Evolutionary conservation across 2,113 vertebrate species (phyloP).

Genomic region (Glaucomys volans): DNA sequence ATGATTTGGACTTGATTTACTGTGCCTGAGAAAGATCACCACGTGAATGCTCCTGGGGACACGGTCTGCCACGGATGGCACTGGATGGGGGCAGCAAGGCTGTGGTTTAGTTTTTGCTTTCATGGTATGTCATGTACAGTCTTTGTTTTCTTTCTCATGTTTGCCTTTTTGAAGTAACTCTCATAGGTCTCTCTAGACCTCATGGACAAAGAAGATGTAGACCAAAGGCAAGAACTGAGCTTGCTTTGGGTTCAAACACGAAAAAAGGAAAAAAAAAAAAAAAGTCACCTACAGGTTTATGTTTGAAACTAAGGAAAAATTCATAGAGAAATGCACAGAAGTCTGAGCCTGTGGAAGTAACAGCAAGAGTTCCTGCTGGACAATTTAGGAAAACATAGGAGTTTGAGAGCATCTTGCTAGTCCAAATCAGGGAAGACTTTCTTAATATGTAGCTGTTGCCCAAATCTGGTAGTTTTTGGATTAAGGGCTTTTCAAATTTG

Average conservation of each 20-base stretch:
- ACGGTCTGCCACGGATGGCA: not conserved
- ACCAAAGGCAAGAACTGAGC: constrained; percentile 42
- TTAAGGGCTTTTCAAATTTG: constrained; percentile 55
- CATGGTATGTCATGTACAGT: not conserved
- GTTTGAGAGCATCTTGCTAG: not conserved
- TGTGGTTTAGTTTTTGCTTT: constrained; percentile 4
- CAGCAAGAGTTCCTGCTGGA: not conserved
- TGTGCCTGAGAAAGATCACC: constrained; percentile 15
- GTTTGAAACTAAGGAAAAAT: constrained; percentile 31
- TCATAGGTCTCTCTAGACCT: not conserved
- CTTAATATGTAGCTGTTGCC: not conserved
- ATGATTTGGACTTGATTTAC: not conserved
- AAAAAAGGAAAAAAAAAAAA: not conserved
- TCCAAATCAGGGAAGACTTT: not conserved
- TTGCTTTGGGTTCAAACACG: constrained; percentile 17
- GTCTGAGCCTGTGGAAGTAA: not conserved
- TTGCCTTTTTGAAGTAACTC: not conserved
- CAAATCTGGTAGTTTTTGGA: not conserved
- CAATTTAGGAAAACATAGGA: not conserved
- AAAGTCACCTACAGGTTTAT: not conserved
- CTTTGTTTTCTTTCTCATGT: constrained; percentile 43
- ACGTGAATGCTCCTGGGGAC: not conserved
- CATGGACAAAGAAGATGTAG: not conserved
- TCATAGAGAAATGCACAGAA: constrained; percentile 44
- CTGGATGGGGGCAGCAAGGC: not conserved